phyloP scores from a whole-genome alignment of 2,797 vertebrate species.

The Phrynocephalus forsythii region DNA sequence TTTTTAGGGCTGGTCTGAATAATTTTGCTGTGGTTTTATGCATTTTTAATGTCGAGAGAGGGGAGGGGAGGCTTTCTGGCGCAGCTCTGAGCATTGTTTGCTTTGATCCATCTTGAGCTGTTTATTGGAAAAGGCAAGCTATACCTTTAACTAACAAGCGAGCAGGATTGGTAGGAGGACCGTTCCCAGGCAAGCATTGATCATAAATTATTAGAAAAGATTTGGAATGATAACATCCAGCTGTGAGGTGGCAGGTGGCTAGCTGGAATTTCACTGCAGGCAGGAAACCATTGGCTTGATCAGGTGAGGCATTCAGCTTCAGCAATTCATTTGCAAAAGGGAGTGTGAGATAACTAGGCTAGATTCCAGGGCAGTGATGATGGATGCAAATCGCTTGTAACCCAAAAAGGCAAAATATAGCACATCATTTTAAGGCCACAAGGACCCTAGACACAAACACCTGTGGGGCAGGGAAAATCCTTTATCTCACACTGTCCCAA shows the following conservation, averaged over 20 bases:
- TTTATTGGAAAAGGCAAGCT: background rate
- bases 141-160: background rate
- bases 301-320: background rate
- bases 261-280: background rate
- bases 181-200: background rate
- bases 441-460: background rate
- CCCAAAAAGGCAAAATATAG: background rate
- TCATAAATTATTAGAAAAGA: background rate
- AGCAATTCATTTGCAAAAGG: background rate
- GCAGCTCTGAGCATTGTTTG: background rate
- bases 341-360: background rate
- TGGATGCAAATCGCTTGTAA: background rate
- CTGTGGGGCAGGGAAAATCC: background rate
- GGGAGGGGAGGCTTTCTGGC: background rate
- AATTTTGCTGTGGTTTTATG: background rate
- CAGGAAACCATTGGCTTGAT: background rate
- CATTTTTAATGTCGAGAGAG: conserved; percentile 1
- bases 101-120: background rate
- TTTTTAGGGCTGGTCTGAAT: conserved; percentile 12
- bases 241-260: background rate
- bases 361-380: too few species aligned
- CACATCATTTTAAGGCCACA: too few species aligned
- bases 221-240: background rate
- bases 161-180: background rate
- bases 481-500: background rate